These are phyloP conservation scores for Apodemus sylvaticus DNA, from an alignment of 2,113 vertebrate species.

Conservation along the genomic window DNA sequence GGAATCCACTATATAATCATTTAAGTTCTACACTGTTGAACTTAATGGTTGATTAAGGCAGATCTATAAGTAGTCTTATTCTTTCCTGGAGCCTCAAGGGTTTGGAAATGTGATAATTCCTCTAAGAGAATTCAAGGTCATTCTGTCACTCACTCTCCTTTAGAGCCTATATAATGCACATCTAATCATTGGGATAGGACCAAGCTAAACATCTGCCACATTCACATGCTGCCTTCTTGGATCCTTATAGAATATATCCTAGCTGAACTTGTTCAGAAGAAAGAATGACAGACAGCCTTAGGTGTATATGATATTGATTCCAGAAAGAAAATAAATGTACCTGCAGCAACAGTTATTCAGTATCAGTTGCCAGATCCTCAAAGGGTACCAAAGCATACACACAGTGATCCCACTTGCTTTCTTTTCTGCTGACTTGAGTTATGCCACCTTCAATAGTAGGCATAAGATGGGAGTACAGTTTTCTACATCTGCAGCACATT, in stretches of 20 bases:
- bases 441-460: background rate
- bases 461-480: background rate
- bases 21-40: background rate
- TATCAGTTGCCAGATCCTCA: background rate
- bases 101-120: background rate
- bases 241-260: background rate
- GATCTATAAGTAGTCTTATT: background rate
- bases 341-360: background rate
- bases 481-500: background rate
- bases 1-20: background rate
- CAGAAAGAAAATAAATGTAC: background rate
- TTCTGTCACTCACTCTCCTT: background rate
- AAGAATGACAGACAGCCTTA: background rate
- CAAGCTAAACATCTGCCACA: accelerated
- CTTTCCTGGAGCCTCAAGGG: background rate
- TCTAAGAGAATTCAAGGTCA: background rate
- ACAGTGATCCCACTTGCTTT: background rate
- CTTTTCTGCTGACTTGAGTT: background rate
- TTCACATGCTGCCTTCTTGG: background rate
- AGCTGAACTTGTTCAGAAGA: background rate
- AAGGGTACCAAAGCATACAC: accelerated
- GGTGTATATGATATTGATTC: background rate
- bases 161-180: background rate
- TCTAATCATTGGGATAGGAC: background rate
- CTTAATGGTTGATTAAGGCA: background rate